Base-by-base conservation (phyloP, 2,888 invertebrate species). In the Trichopria drosophilae region DNA sequence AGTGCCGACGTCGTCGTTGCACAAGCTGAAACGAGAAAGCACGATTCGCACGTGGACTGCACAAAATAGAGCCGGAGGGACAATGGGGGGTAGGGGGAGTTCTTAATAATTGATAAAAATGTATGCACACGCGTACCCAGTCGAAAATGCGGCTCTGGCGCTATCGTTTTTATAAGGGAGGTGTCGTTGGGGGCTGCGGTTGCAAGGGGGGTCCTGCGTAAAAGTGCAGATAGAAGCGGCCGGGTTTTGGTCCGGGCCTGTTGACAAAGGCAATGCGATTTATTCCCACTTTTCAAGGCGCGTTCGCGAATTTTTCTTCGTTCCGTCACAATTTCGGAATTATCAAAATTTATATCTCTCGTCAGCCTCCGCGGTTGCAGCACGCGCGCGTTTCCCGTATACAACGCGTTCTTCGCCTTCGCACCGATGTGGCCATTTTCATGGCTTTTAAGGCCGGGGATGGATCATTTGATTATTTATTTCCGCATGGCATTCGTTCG, bases 61-160 rank as follows among this genome's bases (percentile, higher is more conserved):
- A 58, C 49, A 47, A 53, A 51, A 42, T 51, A 51, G 40, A 39
- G 31, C 20, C 12, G 18, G 29, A 23, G 22, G 29, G 23, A 20
- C 9, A n/a, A 18, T 22, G 16, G 65, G 54, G 66, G 66, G 68
- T 73, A 18, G 24, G 16, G 65, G 54, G 66, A 67, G 68, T 73
- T 73, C 73, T 74, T 73, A 74, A 74, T 73, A 74, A 74, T 73
- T 73, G 73, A 74, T 73, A 74, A 73, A 73, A 73, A 74, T 73
- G 73, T 71, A 73, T 70, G 71, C 66, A 68, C 62, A 61, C 63
- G 67, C 61, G 61, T 58, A 61, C 55, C 57, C 59, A 57, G 61
- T 59, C 60, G 57, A 61, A 60, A 59, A 58, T 52, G 53, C 43
- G 26, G 51, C 51, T 52, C 54, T 41, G 45, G 42, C 48, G 31